These are phyloP conservation scores for Stigmatopora argus DNA, from an alignment of 2,113 vertebrate species.

Conservation along the genomic window DNA sequence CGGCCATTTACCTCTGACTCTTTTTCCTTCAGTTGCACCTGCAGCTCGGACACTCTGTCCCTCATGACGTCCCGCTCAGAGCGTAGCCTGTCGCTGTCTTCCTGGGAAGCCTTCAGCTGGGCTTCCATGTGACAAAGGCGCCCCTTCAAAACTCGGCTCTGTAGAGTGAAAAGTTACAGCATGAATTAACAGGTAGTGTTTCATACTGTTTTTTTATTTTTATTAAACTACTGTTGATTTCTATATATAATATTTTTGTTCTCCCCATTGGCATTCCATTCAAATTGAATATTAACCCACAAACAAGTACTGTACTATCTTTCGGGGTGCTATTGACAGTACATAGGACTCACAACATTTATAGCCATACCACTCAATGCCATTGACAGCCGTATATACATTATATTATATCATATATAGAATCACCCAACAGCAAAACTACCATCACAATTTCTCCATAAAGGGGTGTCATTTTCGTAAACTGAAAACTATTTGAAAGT, in stretches of 20 bases:
- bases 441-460: no score
- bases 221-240: neutral
- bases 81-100: constrained; percentile 57
- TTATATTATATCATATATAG: no score
- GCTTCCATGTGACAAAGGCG: constrained; percentile 58
- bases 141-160: constrained; percentile 69
- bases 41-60: constrained; percentile 56
- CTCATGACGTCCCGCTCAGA: constrained; percentile 57
- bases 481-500: no score
- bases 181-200: neutral
- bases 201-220: neutral
- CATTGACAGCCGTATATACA: no score
- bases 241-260: neutral
- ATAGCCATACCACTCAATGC: no score
- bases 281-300: no score
- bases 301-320: no score
- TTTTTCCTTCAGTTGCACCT: constrained; percentile 60
- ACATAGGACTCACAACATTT: no score
- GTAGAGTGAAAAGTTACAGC: neutral
- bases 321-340: no score
- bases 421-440: no score
- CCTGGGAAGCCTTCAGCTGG: constrained; percentile 52
- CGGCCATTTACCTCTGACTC: constrained; percentile 65
- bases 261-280: no score
- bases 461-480: no score